Evolutionary conservation across 2,888 invertebrate species (phyloP), one percentile per base, ranked within the genome.

Genomic region (Galerucella pusilla): DNA sequence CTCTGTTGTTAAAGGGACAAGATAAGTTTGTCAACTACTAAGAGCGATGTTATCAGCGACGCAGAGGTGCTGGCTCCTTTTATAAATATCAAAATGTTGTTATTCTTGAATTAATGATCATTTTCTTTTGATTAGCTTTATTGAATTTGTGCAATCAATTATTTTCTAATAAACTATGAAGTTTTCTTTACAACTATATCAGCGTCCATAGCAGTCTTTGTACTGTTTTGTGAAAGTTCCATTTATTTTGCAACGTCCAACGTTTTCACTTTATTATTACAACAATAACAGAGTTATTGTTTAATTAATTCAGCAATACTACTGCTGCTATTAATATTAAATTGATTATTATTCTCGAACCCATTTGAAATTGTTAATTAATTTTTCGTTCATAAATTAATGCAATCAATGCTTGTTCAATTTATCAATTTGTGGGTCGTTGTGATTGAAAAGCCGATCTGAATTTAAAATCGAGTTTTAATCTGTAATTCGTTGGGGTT

Each of bases 401-500:
- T 45, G 45, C 64, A 65, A 65, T 65, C 45, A 65, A 46, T 46
- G 42, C 64, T 35, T 46, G 45, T 65, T 65, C 64, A 65, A 65
- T 65, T 46, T 65, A 65, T 65, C 64, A 65, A 65, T 65, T 65
- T 65, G 64, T 65, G 42, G 64, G 46, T 46, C 64, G 64, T 16
- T 16, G 64, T 65, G 46, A 45, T 42, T 20, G 64, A 65, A 46
- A 42, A 46, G 57, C 68, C 16, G 68, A 68, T 68, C 68, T 68
- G 68, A 68, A 68, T 57, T 68, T 68, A 57, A 68, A 68, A 68
- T 68, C 42, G n/a, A 54, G 35, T 68, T 68, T 68, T 57, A 68
- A 57, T 68, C 68, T 54, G 25, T 68, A 20, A 59, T 57, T 14
- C 42, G 68, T 57, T 57, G 57, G 68, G 68, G 68, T 68, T 59